Evolutionary conservation across 2,888 invertebrate genomes (phyloP).

Genomic region (Tenthredo mesomela): DNA sequence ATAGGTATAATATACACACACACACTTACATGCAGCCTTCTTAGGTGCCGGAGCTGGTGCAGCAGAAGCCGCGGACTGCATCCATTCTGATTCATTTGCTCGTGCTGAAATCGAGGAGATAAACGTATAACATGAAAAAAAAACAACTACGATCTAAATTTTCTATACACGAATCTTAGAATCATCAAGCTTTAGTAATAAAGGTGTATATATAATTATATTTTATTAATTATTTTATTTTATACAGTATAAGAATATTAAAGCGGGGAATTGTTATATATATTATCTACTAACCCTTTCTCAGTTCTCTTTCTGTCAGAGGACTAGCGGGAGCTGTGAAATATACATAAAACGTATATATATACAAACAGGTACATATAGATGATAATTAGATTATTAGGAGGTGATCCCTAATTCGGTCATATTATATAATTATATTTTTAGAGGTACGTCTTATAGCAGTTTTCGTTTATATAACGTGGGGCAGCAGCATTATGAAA

Average conservation of each 20-base stretch:
- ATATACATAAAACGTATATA: conserved; percentile 60
- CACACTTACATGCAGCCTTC: conserved; percentile 56
- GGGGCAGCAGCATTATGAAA: no score
- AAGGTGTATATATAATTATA: neutral
- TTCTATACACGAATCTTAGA: neutral
- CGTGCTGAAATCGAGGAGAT: conserved; percentile 70
- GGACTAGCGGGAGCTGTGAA: conserved; percentile 68
- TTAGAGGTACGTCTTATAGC: no score
- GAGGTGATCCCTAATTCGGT: no score
- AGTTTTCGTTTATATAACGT: no score
- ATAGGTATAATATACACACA: neutral
- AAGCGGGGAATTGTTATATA: neutral
- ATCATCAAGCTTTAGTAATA: neutral
- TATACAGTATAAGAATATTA: neutral
- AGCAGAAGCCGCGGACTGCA: neutral
- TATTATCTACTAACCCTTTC: conserved; percentile 72
- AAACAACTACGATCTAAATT: neutral
- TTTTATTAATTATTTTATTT: neutral
- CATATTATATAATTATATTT: no score
- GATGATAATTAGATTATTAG: neutral
- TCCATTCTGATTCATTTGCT: conserved; percentile 67
- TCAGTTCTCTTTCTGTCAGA: conserved; percentile 72
- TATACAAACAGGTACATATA: neutral
- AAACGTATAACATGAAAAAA: neutral
- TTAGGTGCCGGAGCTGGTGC: conserved; percentile 37